phyloP scores from a whole-genome alignment of 2,888 invertebrate species.

The Ennomos fuscantarius region DNA sequence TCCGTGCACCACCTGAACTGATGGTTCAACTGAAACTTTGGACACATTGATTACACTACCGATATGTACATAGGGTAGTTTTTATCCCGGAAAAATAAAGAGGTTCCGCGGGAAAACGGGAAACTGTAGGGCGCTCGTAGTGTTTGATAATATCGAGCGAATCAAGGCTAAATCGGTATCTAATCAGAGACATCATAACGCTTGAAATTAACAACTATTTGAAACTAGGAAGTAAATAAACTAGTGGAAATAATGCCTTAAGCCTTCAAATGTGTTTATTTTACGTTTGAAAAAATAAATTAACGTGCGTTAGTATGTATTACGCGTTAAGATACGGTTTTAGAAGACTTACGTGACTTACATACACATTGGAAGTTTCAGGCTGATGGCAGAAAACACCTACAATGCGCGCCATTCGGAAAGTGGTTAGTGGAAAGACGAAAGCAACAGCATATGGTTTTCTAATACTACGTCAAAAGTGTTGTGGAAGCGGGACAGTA shows the following conservation, averaged over 20 bases:
- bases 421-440: no score
- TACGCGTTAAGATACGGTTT: constrained; percentile 18
- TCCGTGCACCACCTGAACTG: no score
- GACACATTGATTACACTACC: no score
- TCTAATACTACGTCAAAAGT: no score
- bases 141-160: constrained; percentile 17
- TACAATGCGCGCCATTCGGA: neutral
- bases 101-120: no score
- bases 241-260: constrained; percentile 15
- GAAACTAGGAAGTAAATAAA: constrained; percentile 25
- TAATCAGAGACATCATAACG: constrained; percentile 20
- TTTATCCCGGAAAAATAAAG: no score
- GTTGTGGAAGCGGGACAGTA: no score
- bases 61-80: no score
- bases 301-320: constrained; percentile 19
- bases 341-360: constrained; percentile 24
- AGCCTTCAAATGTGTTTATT: constrained; percentile 17
- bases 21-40: no score
- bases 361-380: constrained; percentile 25
- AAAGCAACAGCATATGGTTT: no score
- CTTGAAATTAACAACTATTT: constrained; percentile 22
- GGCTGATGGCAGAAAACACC: constrained; percentile 14
- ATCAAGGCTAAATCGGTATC: constrained; percentile 19
- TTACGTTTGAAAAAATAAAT: constrained; percentile 20
- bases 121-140: neutral